phyloP scores from a whole-genome alignment of 2,797 vertebrate genomes.

The Triplophysa bombifrons region DNA sequence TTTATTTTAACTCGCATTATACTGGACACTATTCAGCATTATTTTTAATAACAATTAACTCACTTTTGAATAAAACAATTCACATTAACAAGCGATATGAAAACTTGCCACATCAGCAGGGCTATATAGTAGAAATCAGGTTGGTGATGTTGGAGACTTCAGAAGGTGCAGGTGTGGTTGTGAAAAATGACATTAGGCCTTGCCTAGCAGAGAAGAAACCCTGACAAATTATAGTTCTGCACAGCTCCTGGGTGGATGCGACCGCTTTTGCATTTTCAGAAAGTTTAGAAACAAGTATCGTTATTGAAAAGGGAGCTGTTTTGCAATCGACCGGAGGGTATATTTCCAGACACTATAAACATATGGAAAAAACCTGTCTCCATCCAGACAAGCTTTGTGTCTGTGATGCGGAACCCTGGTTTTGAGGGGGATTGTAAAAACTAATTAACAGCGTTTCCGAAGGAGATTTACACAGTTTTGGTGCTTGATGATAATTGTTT shows the following conservation, averaged over 20 bases:
- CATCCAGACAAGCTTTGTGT: slow-evolving; percentile 12
- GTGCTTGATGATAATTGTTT: slow-evolving; percentile 22
- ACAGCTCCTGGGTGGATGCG: not conserved
- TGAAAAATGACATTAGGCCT: not conserved
- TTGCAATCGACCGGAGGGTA: slow-evolving; percentile 8
- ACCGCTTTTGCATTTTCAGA: not conserved
- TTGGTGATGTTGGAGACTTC: slow-evolving; percentile 6
- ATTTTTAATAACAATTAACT: too few relatives aligned
- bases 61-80: not conserved
- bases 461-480: slow-evolving; percentile 6
- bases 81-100: not conserved
- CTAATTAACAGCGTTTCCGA: slow-evolving; percentile 27
- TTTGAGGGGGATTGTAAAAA: slow-evolving; percentile 3
- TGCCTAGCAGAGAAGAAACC: not conserved
- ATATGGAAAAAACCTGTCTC: slow-evolving; percentile 2
- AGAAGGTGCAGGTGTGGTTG: slow-evolving; percentile 20
- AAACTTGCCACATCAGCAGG: not conserved
- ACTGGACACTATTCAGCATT: too few relatives aligned
- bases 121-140: not conserved
- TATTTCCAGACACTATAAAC: slow-evolving; percentile 13
- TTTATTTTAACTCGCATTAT: too few relatives aligned
- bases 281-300: not conserved
- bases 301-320: not conserved
- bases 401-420: slow-evolving; percentile 15
- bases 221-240: not conserved